Conservation (phyloP, 2,888 invertebrate genomes). For the Drosophila paranaensis region DNA sequence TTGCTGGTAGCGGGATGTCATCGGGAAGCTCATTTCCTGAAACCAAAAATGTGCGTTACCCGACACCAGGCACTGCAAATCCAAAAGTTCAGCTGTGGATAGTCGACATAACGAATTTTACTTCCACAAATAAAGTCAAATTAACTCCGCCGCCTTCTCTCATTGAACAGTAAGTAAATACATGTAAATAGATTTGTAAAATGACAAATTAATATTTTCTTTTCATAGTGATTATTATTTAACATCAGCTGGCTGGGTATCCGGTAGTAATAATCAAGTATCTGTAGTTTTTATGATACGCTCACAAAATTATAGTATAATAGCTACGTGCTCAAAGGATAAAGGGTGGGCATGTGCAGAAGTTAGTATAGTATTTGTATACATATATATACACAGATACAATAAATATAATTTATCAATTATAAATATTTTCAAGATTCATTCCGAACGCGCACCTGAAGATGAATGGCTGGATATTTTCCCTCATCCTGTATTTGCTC, state of each 20-base stretch:
- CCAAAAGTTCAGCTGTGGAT: constrained; percentile 94
- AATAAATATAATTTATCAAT: background rate
- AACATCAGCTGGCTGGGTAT: constrained; percentile 95
- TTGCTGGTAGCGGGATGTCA: constrained; percentile 86
- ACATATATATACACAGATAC: background rate
- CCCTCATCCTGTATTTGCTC: constrained; percentile 93
- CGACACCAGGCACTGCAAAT: constrained; percentile 94
- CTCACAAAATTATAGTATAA: constrained; percentile 95
- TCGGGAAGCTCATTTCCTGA: constrained; percentile 90
- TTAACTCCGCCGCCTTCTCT: constrained; percentile 91
- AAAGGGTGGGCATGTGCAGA: constrained; percentile 93
- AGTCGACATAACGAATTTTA: constrained; percentile 89
- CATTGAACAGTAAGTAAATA: constrained; percentile 91
- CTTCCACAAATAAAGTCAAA: constrained; percentile 88
- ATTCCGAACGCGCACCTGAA: constrained; percentile 93
- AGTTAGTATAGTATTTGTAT: constrained; percentile 85
- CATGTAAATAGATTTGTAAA: background rate
- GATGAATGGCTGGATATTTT: constrained; percentile 94
- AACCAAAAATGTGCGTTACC: constrained; percentile 92
- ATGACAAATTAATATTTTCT: background rate
- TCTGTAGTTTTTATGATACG: constrained; percentile 97
- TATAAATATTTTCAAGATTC: constrained; percentile 86
- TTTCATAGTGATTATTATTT: constrained; percentile 93
- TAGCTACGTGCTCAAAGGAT: constrained; percentile 92
- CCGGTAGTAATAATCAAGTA: constrained; percentile 90